A percentile compares a stretch with the other conserved stretches of the same genome.
Evolutionary conservation across 92 coral and sea anemone genomes (phyloP).

Genomic region (Scolanthus callimorphus): DNA sequence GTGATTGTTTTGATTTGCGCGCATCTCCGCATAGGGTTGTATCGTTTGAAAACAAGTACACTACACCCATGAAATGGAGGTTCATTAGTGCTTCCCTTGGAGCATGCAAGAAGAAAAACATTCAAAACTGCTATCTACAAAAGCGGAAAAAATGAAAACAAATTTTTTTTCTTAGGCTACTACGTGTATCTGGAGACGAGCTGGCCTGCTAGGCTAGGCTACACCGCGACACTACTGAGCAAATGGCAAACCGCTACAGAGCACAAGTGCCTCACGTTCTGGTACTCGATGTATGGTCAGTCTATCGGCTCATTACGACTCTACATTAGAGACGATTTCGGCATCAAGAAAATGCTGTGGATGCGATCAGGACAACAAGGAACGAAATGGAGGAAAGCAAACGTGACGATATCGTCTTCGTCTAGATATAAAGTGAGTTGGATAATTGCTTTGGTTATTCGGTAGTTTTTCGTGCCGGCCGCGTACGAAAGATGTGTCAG

Average conservation of each 20-base stretch:
- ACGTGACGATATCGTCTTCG: constrained; percentile 35
- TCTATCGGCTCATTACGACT: constrained; percentile 71
- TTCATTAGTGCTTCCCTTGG: no score
- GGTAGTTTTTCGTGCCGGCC: no score
- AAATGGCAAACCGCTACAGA: constrained; percentile 39
- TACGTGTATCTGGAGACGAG: constrained; percentile 78
- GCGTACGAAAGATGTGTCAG: no score
- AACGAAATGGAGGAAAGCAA: constrained; percentile 59
- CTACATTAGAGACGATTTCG: constrained; percentile 51
- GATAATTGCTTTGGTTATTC: no score
- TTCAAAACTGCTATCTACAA: no score
- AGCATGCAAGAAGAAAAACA: no score
- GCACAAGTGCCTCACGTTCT: constrained; percentile 64
- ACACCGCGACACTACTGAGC: constrained; percentile 71
- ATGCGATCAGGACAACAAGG: constrained; percentile 80
- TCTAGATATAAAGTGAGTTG: constrained; percentile 63
- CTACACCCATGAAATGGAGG: no score
- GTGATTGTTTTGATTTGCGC: no score
- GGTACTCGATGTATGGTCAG: constrained; percentile 80
- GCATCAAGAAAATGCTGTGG: constrained; percentile 63
- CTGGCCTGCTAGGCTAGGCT: constrained; percentile 77
- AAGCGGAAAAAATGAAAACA: no score
- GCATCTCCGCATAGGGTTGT: no score
- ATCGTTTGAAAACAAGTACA: no score
- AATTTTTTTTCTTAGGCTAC: constrained; percentile 48